Evolutionary conservation across 2,113 vertebrate species (phyloP), one percentile per base, ranked within the genome.

Genomic region (Varanus komodoensis): DNA sequence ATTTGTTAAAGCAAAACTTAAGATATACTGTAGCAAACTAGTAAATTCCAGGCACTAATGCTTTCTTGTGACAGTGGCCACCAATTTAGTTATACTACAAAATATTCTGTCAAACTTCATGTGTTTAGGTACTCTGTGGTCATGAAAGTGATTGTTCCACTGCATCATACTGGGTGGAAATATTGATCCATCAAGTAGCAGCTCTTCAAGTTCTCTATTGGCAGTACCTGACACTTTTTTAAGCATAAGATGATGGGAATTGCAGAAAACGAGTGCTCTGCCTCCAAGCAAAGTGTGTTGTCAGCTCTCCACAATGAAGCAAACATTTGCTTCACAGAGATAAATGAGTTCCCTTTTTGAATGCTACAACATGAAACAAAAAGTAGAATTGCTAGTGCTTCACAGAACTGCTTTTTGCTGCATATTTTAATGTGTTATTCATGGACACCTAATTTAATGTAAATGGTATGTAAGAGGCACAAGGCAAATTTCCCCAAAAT

Each of bases 1-100:
- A 38, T 90, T 57, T 92, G 84, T 87, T 82, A 93, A 94, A 91
- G 29, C 57, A 92, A 86, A 87, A 80, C 84, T 94, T 92, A 73
- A 90, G 74, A 64, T 93, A 50, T 34, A 12, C 34, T 87, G 73
- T 91, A 82, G 89, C 80, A 92, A 89, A 90, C 57, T 61, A 19
- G 50, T 69, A 94, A 89, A 92, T 90, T n/a, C 8, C 78, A 81
- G 91, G 44, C 81, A 89, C 29, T 27, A 3, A 52, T 89, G 57
- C 87, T 71, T 89, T 90, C 44, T 6, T 15, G 52, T 19, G 6
- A 75, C 87, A 73, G 50, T 82, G 87, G 32, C 23, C 77, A 81
- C 21, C 83, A 71, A 68, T 50, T 84, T 48, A 68, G 8, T 68
- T 79, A 27, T 54, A 75, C 38, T 44, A 44, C 38, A 44, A 44